Evolutionary conservation across 2,888 invertebrate species (phyloP).

Genomic region (Acleris holmiana): DNA sequence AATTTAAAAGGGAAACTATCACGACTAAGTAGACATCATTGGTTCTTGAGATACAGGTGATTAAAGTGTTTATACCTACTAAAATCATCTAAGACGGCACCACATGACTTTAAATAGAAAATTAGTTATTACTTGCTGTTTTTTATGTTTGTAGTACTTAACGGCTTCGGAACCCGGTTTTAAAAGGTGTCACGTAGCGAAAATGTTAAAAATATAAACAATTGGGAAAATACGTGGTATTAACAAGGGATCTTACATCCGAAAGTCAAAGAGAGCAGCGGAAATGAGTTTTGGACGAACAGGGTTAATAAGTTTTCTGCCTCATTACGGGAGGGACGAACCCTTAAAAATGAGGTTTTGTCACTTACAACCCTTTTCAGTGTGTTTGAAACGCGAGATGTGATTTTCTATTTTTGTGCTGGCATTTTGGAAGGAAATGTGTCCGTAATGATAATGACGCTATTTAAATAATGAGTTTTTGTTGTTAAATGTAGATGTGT

Average conservation of each 20-base stretch:
- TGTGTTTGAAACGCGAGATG: neutral
- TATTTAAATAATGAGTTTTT: too few species aligned
- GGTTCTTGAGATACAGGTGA: too few species aligned
- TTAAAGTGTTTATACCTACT: too few species aligned
- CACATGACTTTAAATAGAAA: too few species aligned
- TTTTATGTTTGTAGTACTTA: too few species aligned
- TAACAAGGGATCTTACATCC: slow-evolving; percentile 1
- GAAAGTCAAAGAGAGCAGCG: slow-evolving; percentile 27
- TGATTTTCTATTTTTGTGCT: neutral
- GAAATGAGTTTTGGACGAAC: slow-evolving; percentile 30
- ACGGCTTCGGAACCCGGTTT: too few species aligned
- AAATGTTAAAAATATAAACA: neutral
- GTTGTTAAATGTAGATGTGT: too few species aligned
- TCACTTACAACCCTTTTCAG: slow-evolving; percentile 24
- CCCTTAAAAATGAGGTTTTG: slow-evolving; percentile 24
- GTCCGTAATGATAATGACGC: too few species aligned
- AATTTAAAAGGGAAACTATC: too few species aligned
- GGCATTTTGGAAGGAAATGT: neutral
- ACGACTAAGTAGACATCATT: too few species aligned
- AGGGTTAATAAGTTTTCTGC: slow-evolving; percentile 33
- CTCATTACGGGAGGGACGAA: slow-evolving; percentile 18
- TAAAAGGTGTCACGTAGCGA: neutral
- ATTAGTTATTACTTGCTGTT: too few species aligned
- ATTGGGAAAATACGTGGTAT: neutral
- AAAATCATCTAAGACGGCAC: too few species aligned